Percentiles rank a stretch among this genome's conserved stretches.
Evolutionary conservation across 2,888 invertebrate species (phyloP).

Genomic region (Teinopalpus imperialis): DNA sequence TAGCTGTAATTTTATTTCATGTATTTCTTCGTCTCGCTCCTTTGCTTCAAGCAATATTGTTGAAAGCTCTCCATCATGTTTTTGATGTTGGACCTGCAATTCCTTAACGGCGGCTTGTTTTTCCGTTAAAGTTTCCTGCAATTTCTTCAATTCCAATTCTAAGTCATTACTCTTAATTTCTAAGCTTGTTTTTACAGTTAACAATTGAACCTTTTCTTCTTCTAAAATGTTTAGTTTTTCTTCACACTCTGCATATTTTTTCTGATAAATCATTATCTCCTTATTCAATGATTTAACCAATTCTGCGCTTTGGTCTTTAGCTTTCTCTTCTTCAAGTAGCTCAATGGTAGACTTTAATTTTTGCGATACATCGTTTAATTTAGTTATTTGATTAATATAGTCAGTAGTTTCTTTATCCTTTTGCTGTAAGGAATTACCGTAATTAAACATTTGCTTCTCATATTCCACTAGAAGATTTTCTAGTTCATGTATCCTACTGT

Average conservation of each 20-base stretch:
- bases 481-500: slow-evolving; percentile 71
- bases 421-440: slow-evolving; percentile 64
- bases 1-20: slow-evolving; percentile 75
- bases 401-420: slow-evolving; percentile 73
- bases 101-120: slow-evolving; percentile 71
- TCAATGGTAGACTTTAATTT: slow-evolving; percentile 76
- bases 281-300: slow-evolving; percentile 78
- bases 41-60: slow-evolving; percentile 70
- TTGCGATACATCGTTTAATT: slow-evolving; percentile 76
- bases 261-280: slow-evolving; percentile 71
- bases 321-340: slow-evolving; percentile 71
- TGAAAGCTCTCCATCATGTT: slow-evolving; percentile 71
- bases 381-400: slow-evolving; percentile 78
- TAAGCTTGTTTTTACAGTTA: slow-evolving; percentile 52
- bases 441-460: slow-evolving; percentile 72
- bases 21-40: slow-evolving; percentile 80
- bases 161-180: slow-evolving; percentile 54
- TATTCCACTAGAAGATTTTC: slow-evolving; percentile 73
- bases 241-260: slow-evolving; percentile 63
- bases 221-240: slow-evolving; percentile 64
- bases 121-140: slow-evolving; percentile 67
- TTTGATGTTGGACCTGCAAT: slow-evolving; percentile 69
- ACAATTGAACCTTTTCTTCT: slow-evolving; percentile 65
- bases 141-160: slow-evolving; percentile 59
- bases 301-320: slow-evolving; percentile 74